Evolutionary conservation across 2,888 invertebrate genomes (phyloP).

Genomic region (Lasioglossum villosulum): DNA sequence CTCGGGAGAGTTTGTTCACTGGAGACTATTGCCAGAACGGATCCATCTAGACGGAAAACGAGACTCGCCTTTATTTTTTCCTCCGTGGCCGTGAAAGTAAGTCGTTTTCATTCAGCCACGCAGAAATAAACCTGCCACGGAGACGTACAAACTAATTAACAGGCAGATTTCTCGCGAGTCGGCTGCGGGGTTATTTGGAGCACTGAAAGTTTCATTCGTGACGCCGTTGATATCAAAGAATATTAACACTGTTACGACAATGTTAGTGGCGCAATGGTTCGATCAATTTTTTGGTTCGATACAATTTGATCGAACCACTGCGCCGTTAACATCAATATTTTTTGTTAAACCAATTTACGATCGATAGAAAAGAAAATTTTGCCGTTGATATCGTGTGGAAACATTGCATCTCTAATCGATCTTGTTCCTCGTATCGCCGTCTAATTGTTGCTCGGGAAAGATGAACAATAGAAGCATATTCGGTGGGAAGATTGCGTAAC

Average conservation of each 20-base stretch:
- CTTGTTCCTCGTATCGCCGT: conserved; percentile 1
- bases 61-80: conserved; percentile 43
- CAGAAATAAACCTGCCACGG: conserved; percentile 51
- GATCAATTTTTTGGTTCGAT: no score
- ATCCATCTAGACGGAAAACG: conserved; percentile 42
- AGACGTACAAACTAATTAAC: conserved; percentile 48
- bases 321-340: no score
- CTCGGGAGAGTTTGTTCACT: conserved; percentile 19
- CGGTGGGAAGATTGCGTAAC: conserved; percentile 26
- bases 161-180: conserved; percentile 40
- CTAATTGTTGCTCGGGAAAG: conserved; percentile 4
- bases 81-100: conserved; percentile 64
- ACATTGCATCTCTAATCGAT: conserved; percentile 14
- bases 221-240: no score
- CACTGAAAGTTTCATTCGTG: conserved; percentile 45
- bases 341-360: no score
- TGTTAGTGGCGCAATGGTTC: no score
- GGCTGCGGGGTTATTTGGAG: conserved; percentile 29
- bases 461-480: neutral
- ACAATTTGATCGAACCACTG: no score
- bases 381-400: neutral
- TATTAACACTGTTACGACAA: no score
- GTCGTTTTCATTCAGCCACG: conserved; percentile 50
- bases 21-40: conserved; percentile 39
- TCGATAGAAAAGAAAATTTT: no score